Base-by-base conservation (phyloP, 1,140 invertebrate genomes). In the Neodiprion fabricii region DNA sequence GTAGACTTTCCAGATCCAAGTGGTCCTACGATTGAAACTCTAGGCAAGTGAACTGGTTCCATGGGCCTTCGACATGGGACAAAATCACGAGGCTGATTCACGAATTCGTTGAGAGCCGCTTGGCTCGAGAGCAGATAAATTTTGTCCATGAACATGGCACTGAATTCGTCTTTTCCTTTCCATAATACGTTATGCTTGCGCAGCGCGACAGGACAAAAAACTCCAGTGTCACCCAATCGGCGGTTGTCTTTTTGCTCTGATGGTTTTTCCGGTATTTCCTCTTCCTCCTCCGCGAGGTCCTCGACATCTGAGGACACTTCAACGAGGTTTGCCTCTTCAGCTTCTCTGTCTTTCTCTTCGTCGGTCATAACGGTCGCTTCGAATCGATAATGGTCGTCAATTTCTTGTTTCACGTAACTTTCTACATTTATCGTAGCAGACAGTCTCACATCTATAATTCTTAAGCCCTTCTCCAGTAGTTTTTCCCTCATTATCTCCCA, bases 201-300 rank as follows among this genome's bases (percentile, higher is more conserved):
- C 78, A 88, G 89, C 9, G 89, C 83, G 21, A 92, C 83, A 12
- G 91, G 91, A 78, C 91, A 92, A 75, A 89, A 92, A 73, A 86
- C 68, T 74, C 81, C 85, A 8, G 89, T 91, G 80, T 91, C 90
- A n/a, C 90, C 89, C 28, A 90, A 85, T 69, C 82, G 81, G 71
- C 83, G 78, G 72, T 86, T 80, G 67, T 86, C 82, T 72, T 88
- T 85, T 70, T 66, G 47, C 40, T 73, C 61, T 68, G 50, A 40
- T 12, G 14, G 8, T 77, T 85, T 79, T 79, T 79, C 79, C 69
- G 65, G 11, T 28, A 78, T 79, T 67, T 82, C 83, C 70, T 83
- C 75, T 76, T 83, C 82, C 66, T 83, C 77, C 14, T 82, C 82
- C 70, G 79, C 75, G 66, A 74, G 77, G 74, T 83, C 81, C 23